Evolutionary conservation across 2,888 invertebrate genomes (phyloP), one percentile per base, ranked within the genome.

Genomic region (Agriopis aurantiaria): DNA sequence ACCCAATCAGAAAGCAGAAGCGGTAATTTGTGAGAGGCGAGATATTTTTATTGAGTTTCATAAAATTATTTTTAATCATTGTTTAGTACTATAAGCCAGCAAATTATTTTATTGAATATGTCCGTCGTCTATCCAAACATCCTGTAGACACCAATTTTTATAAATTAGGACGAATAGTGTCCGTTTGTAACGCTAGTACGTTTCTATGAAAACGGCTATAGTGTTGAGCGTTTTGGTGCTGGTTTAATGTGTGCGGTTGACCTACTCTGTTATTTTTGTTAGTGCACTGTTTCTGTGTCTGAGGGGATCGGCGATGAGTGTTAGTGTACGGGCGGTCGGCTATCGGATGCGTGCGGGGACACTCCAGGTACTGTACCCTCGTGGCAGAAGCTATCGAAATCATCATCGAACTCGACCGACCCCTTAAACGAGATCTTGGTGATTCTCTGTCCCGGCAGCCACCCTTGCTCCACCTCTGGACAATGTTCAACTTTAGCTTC

Each of bases 401-500:
- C 93, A 84, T 93, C 93, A 89, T 93, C 92, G 88, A 92, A 92
- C 87, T 90, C 91, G 88, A 92, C 88, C 65, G 92, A 89, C 82
- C 91, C 91, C 85, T 88, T 92, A 91, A 93, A 94, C 78, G 93
- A 93, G 84, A 94, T 92, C 89, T 89, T 93, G 87, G 93, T 91
- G 83, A 95, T 88, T 86, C 95, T 91, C 86, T 94, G 95, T 85
- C 95, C 95, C 72, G 94, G 94, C 86, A 94, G 92, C 94, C 95
- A 94, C 86, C 93, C 93, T 82, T 91, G 92, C 83, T 90, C 89
- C 86, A 88, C 89, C 85, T 93, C 94, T 95, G 90, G 83, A 92
- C 87, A 92, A 91, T 79, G 87, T 66, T 87, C 81, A 90, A 86
- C 79, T 88, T 77, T 89, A 89, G 85, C 86, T 88, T 87, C 85